These are phyloP conservation scores for Mesoclemmys tuberculata DNA, from an alignment of 2,113 vertebrate genomes.

Conservation along the genomic window DNA sequence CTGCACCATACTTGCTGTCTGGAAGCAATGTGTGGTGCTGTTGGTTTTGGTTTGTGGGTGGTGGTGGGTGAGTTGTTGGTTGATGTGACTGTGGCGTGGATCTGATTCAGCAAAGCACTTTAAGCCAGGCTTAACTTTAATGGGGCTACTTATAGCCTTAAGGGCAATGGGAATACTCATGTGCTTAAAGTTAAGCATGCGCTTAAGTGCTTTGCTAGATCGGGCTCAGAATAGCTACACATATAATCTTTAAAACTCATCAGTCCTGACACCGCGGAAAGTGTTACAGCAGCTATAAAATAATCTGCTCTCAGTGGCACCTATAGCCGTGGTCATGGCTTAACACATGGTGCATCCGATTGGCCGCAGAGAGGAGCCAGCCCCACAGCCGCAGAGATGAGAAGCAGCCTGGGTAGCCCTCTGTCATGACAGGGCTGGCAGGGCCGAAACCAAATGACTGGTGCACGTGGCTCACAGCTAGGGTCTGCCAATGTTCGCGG, in stretches of 20 bases:
- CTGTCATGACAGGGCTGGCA: no score
- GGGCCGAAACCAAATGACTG: no score
- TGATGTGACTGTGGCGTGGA: not conserved
- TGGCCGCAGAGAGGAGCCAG: not conserved
- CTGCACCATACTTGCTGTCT: not conserved
- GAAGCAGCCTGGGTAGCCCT: no score
- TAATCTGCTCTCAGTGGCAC: not conserved
- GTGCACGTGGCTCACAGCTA: no score
- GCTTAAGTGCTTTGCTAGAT: not conserved
- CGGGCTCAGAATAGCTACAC: fast-evolving
- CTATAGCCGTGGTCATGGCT: no score
- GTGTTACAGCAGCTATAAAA: not conserved
- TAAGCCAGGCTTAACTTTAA: not conserved
- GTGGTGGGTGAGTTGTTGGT: not conserved
- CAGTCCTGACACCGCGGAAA: fast-evolving
- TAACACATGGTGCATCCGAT: not conserved
- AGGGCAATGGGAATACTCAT: not conserved
- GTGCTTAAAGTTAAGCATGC: not conserved
- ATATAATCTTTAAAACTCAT: fast-evolving
- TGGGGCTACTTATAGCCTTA: fast-evolving
- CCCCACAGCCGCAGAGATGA: no score
- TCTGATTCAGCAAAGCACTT: not conserved
- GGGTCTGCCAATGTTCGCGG: no score
- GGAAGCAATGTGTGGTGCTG: not conserved
- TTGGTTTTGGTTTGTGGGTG: not conserved